Percentiles rank a stretch among this genome's conserved stretches.
Conservation (phyloP, 2,113 vertebrate genomes). For the Lepisosteus osseus region DNA sequence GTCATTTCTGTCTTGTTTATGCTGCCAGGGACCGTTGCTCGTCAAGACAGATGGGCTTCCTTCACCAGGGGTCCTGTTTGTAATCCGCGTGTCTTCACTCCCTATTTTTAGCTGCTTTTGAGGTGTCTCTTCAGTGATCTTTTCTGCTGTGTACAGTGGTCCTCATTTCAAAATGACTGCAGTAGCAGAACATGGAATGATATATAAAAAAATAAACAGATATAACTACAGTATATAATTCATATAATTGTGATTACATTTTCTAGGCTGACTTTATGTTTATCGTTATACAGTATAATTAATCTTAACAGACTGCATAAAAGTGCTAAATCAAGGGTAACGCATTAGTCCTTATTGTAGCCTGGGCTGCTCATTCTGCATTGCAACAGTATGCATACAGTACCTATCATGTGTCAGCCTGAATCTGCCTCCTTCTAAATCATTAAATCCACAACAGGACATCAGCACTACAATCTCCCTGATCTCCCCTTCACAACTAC, state of each 20-base stretch:
- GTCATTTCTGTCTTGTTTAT: slow-evolving; percentile 62
- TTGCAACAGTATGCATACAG: neutral
- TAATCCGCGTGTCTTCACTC: slow-evolving; percentile 27
- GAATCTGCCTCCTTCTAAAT: neutral
- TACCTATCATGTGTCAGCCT: neutral
- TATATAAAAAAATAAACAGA: neutral
- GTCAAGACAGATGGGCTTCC: slow-evolving; percentile 50
- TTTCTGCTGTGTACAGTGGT: neutral
- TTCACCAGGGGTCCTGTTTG: slow-evolving; percentile 39
- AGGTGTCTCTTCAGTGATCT: neutral
- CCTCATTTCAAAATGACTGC: neutral
- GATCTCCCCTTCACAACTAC: neutral
- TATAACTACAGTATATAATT: too few relatives aligned
- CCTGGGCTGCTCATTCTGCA: neutral
- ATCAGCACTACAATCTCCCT: neutral
- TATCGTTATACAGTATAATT: too few relatives aligned
- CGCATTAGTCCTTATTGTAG: neutral
- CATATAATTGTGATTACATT: too few relatives aligned
- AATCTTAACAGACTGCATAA: too few relatives aligned
- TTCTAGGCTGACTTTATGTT: too few relatives aligned
- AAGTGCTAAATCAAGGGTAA: neutral
- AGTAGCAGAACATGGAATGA: neutral
- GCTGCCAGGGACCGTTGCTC: slow-evolving; percentile 47
- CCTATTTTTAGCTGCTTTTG: slow-evolving; percentile 10
- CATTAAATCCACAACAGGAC: neutral